Base-by-base conservation (phyloP, 1,140 invertebrate species). In the Neodiprion virginianus region DNA sequence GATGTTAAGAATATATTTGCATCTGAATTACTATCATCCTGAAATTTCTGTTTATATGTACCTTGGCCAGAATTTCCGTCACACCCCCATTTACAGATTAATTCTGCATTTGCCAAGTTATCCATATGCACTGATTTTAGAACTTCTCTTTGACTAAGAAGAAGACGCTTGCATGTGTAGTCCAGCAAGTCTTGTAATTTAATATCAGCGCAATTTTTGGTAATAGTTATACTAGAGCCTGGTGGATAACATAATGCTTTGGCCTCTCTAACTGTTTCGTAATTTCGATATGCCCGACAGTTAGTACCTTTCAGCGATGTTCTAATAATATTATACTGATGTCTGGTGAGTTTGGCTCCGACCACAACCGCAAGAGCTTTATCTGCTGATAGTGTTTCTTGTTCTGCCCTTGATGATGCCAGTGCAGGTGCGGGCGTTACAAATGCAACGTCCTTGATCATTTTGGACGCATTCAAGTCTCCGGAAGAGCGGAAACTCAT, bases 21-120 rank as follows among this genome's bases (percentile, higher is more conserved):
- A 76, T 83, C 79, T 7, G 76, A 77, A 48, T 75, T 71, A 17
- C 12, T 48, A 48, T 49, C 74, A 49, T 75, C 48, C n/a, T 48
- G n/a, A 75, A 84, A 81, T 78, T 76, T 79, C 77, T 83, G 79
- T 72, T 83, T 79, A 47, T 81, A 83, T 71, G 67, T 49, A 72
- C 74, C 76, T 23, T 80, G 79, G n/a, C 79, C 78, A 5, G 79
- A 79, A 74, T 50, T 78, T 12, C 78, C 83, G 73, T 84, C 80
- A 66, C 77, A 47, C 67, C 67, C 7, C 75, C 72, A 71, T 76
- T 69, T 1, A 69, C 70, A n/a, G 74, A 74, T 72, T 61, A 73
- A 48, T 75, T 78, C 47, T 50, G 72, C 11, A 69, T 47, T 66
- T 74, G 61, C 12, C 70, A 17, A 28, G 72, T 49, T 21, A 9